Base-by-base conservation (phyloP, 2,113 vertebrate species). In the Pitta sordida region DNA sequence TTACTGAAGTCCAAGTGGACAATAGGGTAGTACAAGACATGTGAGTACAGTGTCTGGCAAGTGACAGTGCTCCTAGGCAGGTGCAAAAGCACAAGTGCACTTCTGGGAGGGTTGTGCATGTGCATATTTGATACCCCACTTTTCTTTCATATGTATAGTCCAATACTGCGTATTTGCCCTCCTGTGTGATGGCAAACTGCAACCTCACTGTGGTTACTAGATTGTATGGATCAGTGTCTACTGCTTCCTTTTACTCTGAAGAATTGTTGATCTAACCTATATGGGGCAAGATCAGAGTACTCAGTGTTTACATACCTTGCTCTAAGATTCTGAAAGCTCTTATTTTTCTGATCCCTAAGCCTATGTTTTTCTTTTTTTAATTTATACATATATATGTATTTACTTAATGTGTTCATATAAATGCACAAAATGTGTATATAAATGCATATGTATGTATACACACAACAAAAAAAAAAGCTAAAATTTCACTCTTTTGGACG, bases 101-200 rank as follows among this genome's bases (percentile, higher is more conserved):
- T 0, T 52, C 34, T 29, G 30, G 41, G 58, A 56, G 26, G 30
- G 7, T 21, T 23, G 16, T 43, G 34, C 2, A 2, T 8, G 1
- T 2, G 2, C 32, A 29, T 29, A 7, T 32, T 4, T 32, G 8
- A 46, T 46, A 39, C 67, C 73, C 18, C 19, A 4, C 60, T 76
- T 32, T 36, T n/a, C 32, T 75, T 88, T 44, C 43, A 14, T 63
- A 2, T 13, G 3, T 53, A 7, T 37, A 13, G 36, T 71, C 53
- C 13, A 9, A 5, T 34, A 15, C 27, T 43, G 0, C n/a, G n/a
- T n/a, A n/a, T 46, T 71, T 60, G 41, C 24, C 43, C 0, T 91
- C 63, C 60, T 71, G 4, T 3, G 0, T 36, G 20, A 26, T 29
- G 15, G 26, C 76, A 37, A 58, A 20, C 37, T 76, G 58, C 32